Evolutionary conservation across 2,113 vertebrate genomes (phyloP).

Genomic region (Myodes glareolus): DNA sequence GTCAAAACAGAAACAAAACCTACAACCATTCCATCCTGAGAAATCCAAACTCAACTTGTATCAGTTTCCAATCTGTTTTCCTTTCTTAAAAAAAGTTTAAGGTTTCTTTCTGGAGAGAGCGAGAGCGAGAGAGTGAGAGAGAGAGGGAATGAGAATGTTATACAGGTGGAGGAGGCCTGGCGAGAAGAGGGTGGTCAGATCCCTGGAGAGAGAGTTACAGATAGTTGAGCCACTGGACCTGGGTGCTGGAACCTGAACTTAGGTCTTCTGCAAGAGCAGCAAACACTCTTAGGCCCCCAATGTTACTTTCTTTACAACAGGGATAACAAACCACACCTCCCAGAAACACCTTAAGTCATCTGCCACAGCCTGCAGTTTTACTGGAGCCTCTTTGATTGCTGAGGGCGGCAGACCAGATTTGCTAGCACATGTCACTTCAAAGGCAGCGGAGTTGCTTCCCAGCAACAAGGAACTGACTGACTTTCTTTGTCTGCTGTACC

Average conservation of each 20-base stretch:
- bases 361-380: background rate
- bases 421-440: background rate
- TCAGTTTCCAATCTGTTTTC: background rate
- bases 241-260: background rate
- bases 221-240: background rate
- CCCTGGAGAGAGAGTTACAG: background rate
- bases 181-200: background rate
- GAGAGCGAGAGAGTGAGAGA: too few relatives aligned
- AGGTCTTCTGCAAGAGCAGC: background rate
- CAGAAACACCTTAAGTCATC: background rate
- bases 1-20: background rate
- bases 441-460: background rate
- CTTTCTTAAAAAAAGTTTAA: background rate
- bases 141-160: background rate
- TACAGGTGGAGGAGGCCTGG: background rate
- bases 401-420: background rate
- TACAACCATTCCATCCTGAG: background rate
- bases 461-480: background rate
- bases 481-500: background rate
- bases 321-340: background rate
- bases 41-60: background rate
- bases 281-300: background rate
- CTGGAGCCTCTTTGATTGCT: background rate
- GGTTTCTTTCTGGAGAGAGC: background rate
- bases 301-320: background rate